A percentile compares a stretch with the other conserved stretches of the same genome.
These are phyloP conservation scores for Nasonia giraulti DNA, from an alignment of 1,140 invertebrate genomes.

Conservation along the genomic window DNA sequence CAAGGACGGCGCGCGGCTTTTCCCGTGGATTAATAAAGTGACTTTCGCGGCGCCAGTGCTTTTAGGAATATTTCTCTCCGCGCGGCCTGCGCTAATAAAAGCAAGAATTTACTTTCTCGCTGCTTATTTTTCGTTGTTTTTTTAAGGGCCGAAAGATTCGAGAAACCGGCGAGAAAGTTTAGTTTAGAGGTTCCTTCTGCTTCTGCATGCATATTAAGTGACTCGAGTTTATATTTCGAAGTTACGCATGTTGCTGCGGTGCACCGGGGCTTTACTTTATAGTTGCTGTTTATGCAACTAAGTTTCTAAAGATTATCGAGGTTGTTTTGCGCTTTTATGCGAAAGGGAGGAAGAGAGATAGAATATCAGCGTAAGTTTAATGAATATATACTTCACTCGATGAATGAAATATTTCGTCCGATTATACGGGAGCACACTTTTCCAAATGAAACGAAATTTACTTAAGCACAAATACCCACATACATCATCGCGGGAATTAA, in stretches of 20 bases:
- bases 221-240: constrained; percentile 1
- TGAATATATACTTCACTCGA: background rate
- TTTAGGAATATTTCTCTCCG: background rate
- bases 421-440: no score
- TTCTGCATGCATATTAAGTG: background rate
- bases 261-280: background rate
- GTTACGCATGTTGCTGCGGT: background rate
- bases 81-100: no score
- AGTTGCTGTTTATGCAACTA: background rate
- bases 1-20: background rate
- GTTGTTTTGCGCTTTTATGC: background rate
- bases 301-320: constrained; percentile 4
- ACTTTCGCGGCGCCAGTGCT: background rate
- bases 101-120: background rate
- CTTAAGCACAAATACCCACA: no score
- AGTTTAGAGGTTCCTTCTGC: background rate
- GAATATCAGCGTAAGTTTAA: background rate
- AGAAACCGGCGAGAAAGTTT: background rate
- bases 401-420: no score
- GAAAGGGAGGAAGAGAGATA: background rate
- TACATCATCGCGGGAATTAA: background rate
- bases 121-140: background rate
- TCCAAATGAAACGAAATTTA: no score
- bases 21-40: background rate
- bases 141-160: background rate